phyloP scores from a whole-genome alignment of 2,113 vertebrate genomes.

The Perca fluviatilis region DNA sequence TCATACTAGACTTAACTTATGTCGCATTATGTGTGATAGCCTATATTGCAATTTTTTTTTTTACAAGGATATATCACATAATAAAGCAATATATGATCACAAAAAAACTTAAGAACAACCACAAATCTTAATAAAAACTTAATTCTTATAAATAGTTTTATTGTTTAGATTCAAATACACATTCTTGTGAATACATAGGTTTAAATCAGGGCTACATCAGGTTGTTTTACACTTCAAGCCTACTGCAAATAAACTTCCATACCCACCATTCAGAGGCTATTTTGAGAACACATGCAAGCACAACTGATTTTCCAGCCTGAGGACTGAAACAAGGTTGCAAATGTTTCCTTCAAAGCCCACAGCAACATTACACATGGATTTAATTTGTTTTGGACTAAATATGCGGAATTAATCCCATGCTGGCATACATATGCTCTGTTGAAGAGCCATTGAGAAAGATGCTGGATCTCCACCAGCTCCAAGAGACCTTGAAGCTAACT shows the following conservation, averaged over 20 bases:
- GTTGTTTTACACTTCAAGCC: conserved; percentile 39
- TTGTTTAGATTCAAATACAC: background rate
- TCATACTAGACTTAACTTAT: background rate
- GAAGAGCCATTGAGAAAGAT: background rate
- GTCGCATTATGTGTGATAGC: background rate
- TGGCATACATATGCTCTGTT: background rate
- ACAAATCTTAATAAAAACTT: background rate
- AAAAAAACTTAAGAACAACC: background rate
- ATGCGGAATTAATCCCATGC: conserved; percentile 2
- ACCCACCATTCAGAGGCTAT: conserved; percentile 65
- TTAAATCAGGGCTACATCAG: background rate
- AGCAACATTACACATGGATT: conserved; percentile 32
- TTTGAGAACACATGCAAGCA: conserved; percentile 62
- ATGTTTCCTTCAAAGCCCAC: conserved; percentile 41
- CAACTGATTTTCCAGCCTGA: conserved; percentile 34
- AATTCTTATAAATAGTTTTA: background rate
- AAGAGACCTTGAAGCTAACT: background rate
- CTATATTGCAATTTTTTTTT: background rate
- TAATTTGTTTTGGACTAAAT: conserved; percentile 24
- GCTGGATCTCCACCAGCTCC: background rate
- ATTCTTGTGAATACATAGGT: background rate
- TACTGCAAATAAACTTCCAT: conserved; percentile 58
- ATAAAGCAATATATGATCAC: background rate
- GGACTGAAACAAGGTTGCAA: conserved; percentile 47
- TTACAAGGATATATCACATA: background rate